phyloP scores from a whole-genome alignment of 2,888 invertebrate genomes.

The Ametastegia equiseti region DNA sequence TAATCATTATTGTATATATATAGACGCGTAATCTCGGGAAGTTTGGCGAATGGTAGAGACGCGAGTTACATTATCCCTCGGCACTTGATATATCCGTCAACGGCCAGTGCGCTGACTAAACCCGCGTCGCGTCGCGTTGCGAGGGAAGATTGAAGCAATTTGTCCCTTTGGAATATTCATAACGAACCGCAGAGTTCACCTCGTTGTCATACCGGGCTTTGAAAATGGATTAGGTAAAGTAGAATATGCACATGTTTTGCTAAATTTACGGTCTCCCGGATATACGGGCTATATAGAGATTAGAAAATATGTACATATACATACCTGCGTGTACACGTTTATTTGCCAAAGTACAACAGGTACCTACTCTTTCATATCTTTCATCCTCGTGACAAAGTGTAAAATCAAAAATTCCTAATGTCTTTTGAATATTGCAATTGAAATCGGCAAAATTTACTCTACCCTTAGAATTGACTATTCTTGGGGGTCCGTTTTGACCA shows the following conservation, averaged over 20 bases:
- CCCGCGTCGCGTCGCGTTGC: not conserved
- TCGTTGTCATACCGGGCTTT: conserved; percentile 36
- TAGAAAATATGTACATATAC: not conserved
- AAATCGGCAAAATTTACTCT: no score
- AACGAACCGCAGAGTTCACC: conserved; percentile 43
- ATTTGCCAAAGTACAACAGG: no score
- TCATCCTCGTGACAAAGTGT: not conserved
- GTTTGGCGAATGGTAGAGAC: conserved; percentile 31
- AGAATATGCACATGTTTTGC: conserved; percentile 22
- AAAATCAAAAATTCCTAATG: no score
- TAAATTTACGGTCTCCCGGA: not conserved
- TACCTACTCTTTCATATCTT: not conserved
- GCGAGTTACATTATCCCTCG: conserved; percentile 36
- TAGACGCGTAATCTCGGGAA: conserved; percentile 33
- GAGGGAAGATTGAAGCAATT: conserved; percentile 40
- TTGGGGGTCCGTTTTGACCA: no score
- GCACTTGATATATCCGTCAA: conserved; percentile 45
- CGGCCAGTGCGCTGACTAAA: conserved; percentile 46
- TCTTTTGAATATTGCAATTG: no score
- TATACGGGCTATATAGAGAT: not conserved
- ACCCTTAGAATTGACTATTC: no score
- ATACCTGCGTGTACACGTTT: no score
- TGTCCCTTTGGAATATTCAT: conserved; percentile 42
- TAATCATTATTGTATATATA: conserved; percentile 33
- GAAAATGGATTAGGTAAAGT: conserved; percentile 39